These are phyloP conservation scores for Antennarius maculatus DNA, from an alignment of 2,797 vertebrate species.

Conservation along the genomic window DNA sequence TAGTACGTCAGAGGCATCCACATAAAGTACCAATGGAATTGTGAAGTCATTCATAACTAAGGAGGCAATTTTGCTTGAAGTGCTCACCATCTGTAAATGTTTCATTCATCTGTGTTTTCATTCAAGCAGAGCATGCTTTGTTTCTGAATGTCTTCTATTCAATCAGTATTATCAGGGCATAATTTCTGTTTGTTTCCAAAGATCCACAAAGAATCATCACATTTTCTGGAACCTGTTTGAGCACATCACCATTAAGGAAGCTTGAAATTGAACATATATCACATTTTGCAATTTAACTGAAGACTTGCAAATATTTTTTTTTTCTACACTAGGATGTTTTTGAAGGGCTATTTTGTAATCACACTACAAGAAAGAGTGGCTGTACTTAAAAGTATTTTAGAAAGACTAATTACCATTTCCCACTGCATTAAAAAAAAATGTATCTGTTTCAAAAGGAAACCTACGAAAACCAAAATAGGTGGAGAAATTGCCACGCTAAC, in stretches of 20 bases:
- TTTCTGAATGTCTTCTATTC: neutral
- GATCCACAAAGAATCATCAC: no score
- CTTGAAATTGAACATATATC: no score
- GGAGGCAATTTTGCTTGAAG: neutral
- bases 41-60: neutral
- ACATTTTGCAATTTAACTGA: no score
- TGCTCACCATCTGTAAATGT: neutral
- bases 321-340: no score
- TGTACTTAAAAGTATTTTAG: neutral
- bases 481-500: conserved; percentile 37
- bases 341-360: neutral
- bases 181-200: no score
- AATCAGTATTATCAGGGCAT: neutral
- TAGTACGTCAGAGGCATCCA: neutral
- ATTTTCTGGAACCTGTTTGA: neutral
- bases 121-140: neutral
- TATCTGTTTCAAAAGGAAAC: conserved; percentile 27
- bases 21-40: neutral
- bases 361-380: neutral
- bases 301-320: no score
- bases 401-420: conserved; percentile 3
- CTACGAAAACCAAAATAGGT: conserved; percentile 41
- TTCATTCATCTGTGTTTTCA: neutral
- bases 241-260: neutral
- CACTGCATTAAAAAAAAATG: conserved; percentile 9